Conservation (phyloP, 53 echinoderm and acorn worm genomes). For the Temnopleurus reevesii region DNA sequence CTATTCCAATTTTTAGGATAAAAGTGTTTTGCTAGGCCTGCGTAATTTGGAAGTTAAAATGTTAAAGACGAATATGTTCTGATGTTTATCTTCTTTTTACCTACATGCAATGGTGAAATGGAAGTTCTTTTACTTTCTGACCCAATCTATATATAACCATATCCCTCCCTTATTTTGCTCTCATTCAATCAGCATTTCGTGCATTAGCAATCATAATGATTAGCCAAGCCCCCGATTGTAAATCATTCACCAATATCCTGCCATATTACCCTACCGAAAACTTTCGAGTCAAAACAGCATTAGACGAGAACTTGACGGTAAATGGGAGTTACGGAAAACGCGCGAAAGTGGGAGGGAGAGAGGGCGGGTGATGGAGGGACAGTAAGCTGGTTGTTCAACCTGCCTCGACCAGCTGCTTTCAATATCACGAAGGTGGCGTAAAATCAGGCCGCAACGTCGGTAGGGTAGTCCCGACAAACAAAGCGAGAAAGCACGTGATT, state of each 20-base stretch:
- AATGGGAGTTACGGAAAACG: background rate
- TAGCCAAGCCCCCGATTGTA: constrained; percentile 9
- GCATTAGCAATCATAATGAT: constrained; percentile 20
- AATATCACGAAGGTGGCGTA: constrained; percentile 15
- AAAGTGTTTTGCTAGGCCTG: no score
- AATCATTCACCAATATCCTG: constrained; percentile 38
- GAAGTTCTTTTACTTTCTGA: no score
- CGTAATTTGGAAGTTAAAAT: no score
- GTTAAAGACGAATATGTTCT: no score
- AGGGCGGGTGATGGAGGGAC: background rate
- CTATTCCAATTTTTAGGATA: no score
- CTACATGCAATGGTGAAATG: no score
- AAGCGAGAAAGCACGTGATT: constrained; percentile 40
- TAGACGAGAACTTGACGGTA: background rate
- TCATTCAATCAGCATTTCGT: background rate
- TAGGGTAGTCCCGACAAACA: background rate
- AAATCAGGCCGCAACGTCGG: constrained; percentile 37
- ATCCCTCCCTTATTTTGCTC: constrained; percentile 2
- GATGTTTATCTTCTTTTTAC: no score
- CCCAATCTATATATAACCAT: no score
- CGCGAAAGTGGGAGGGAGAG: constrained; percentile 31
- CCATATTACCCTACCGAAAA: constrained; percentile 1
- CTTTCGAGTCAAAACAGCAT: background rate
- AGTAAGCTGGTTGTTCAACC: constrained; percentile 5
- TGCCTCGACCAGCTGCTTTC: constrained; percentile 39